These are phyloP conservation scores for Lasius fuliginosus DNA, from an alignment of 2,888 invertebrate genomes.

Conservation along the genomic window DNA sequence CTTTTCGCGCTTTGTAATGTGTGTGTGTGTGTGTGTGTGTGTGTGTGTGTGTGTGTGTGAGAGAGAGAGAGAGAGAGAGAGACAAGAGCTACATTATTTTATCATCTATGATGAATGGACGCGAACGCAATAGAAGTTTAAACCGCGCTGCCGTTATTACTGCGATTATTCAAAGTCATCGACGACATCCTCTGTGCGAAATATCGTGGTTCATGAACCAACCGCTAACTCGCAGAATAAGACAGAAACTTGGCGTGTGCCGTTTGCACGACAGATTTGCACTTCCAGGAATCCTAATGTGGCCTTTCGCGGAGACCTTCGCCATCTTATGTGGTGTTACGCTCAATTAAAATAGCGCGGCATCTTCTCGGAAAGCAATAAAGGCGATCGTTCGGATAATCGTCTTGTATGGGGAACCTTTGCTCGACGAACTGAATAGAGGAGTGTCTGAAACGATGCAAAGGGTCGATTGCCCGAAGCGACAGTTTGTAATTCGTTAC, in stretches of 20 bases:
- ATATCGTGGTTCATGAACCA: conserved; percentile 53
- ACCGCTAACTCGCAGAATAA: conserved; percentile 50
- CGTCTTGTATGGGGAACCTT: conserved; percentile 43
- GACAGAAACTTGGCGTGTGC: conserved; percentile 51
- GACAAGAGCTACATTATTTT: neutral
- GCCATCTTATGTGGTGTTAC: conserved; percentile 61
- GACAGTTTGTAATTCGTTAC: conserved; percentile 31
- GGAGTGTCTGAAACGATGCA: conserved; percentile 4
- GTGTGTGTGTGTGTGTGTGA: neutral
- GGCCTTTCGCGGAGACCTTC: conserved; percentile 69
- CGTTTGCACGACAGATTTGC: conserved; percentile 79
- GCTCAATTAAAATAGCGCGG: conserved; percentile 81
- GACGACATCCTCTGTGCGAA: conserved; percentile 56
- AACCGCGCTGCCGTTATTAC: conserved; percentile 34
- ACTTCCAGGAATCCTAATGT: conserved; percentile 78
- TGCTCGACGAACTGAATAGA: conserved; percentile 47
- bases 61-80: too few relatives aligned
- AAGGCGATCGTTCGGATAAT: conserved; percentile 66
- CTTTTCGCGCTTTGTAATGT: neutral
- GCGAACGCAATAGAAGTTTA: neutral
- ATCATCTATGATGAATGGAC: neutral
- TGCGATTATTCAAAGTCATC: conserved; percentile 58
- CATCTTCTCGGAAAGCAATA: conserved; percentile 72
- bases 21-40: neutral
- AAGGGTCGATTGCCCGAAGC: conserved; percentile 21